These are phyloP conservation scores for Tyrophagus putrescentiae DNA, from an alignment of 1,140 invertebrate species.

Conservation along the genomic window DNA sequence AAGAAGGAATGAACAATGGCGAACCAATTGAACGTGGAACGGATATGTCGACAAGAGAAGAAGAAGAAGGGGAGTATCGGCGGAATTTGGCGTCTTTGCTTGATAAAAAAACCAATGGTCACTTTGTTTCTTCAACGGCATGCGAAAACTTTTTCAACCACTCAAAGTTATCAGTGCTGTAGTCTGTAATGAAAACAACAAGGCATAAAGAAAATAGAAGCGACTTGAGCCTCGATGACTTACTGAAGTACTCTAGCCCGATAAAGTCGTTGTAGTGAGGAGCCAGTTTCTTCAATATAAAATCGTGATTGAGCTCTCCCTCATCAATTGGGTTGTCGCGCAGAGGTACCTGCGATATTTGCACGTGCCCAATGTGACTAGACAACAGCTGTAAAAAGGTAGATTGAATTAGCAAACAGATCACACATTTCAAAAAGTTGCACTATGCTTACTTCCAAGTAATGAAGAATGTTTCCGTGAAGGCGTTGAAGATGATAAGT, in stretches of 20 bases:
- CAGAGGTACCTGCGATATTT: constrained; percentile 22
- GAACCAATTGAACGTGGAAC: background rate
- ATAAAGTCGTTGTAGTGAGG: constrained; percentile 17
- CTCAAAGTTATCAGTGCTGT: constrained; percentile 12
- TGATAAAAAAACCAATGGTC: background rate
- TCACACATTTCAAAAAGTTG: background rate
- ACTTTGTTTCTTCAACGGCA: background rate
- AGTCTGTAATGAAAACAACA: background rate
- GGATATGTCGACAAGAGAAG: background rate
- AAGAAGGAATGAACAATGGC: too few relatives aligned
- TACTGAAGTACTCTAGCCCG: constrained; percentile 21
- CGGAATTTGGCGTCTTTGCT: background rate
- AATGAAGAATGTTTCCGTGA: constrained; percentile 20
- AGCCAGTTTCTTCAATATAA: constrained; percentile 14
- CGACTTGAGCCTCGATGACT: background rate
- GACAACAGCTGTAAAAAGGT: background rate
- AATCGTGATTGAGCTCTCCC: constrained; percentile 22
- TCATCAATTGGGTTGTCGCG: constrained; percentile 19
- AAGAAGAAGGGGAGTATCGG: background rate
- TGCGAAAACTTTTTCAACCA: constrained; percentile 12
- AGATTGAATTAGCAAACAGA: constrained; percentile 6
- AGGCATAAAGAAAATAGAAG: background rate
- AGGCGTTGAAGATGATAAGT: constrained; percentile 22
- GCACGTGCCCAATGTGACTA: constrained; percentile 21
- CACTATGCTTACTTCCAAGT: constrained; percentile 17